Conservation (phyloP, 2,888 invertebrate genomes). For the Mantis religiosa region DNA sequence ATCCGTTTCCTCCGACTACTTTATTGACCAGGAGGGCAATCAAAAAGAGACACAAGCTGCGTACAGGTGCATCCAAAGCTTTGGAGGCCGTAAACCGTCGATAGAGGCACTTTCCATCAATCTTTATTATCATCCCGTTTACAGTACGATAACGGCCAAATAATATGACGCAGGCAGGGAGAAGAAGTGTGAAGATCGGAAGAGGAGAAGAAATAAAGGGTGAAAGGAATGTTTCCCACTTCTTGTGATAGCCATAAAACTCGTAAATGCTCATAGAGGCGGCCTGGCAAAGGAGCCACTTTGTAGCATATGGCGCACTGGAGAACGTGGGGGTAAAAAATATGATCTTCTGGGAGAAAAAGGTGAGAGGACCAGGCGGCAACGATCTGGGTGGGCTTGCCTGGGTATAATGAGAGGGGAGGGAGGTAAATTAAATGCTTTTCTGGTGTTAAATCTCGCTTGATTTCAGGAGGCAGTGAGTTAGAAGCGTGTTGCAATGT, state of each 20-base stretch:
- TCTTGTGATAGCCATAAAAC: constrained; percentile 9
- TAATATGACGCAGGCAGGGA: constrained; percentile 4
- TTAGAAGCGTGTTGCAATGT: not conserved
- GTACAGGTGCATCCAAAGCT: constrained; percentile 14
- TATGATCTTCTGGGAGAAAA: not conserved
- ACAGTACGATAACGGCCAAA: not conserved
- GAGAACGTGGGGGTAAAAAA: not conserved
- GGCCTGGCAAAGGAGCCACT: not conserved
- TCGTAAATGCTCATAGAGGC: not conserved
- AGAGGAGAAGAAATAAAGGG: not conserved
- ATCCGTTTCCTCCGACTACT: not conserved
- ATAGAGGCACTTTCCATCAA: constrained; percentile 3
- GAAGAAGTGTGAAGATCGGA: not conserved
- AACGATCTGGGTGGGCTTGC: constrained; percentile 21
- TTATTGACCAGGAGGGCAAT: not conserved
- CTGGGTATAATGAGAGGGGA: not conserved
- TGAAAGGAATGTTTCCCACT: not conserved
- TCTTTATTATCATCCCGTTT: constrained; percentile 22
- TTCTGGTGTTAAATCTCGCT: not conserved
- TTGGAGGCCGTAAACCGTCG: not conserved
- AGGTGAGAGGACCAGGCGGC: not conserved
- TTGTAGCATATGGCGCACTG: constrained; percentile 17
- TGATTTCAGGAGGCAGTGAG: not conserved
- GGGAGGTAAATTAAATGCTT: not conserved
- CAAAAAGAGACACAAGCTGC: not conserved